Evolutionary conservation across 1,140 invertebrate species (phyloP), one percentile per base, ranked within the genome.

Genomic region (Saccostrea glomerata): DNA sequence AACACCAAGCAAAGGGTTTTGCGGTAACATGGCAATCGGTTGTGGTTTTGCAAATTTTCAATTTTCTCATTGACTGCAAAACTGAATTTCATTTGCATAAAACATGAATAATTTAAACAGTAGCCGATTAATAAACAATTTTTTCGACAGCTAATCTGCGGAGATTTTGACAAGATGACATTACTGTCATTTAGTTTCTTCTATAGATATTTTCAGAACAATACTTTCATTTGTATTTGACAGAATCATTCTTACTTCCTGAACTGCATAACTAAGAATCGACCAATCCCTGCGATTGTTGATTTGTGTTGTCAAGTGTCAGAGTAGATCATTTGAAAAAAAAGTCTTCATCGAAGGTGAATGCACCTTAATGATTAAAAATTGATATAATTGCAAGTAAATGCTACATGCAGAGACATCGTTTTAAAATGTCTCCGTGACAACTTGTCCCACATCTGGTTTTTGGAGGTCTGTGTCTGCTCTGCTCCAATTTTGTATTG

Each of bases 101-200:
- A 30, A 36, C 30, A 73, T 73, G 70, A 73, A 73, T 73, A 73
- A 73, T 73, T 73, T 15, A 73, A 73, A 73, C 70, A 73, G 25
- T 30, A 25, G 70, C 5, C 30, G 70, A 73, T 73, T 36, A 73
- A 73, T 73, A 36, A 25, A 30, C 25, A 11, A 12, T 15, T 36
- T 66, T 73, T 73, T 73, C 25, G 70, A 73, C 23, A 73, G 70
- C 25, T 73, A 25, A 13, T 2, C 7, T 36, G 70, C 25, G 25
- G 25, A 30, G 25, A 11, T 9, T 73, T 73, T 73, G 70, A 73
- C 30, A 73, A 73, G n/a, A n/a, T 30, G 70, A 36, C 70, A 73
- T 30, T 25, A 11, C 70, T 73, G 70, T 73, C 70, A 73, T 23
- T 36, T 11, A 36, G 70, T 63, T 66, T 30, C 70, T 73, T 25